Base-by-base conservation (phyloP, 1,140 invertebrate species). In the Onthophagus taurus region DNA sequence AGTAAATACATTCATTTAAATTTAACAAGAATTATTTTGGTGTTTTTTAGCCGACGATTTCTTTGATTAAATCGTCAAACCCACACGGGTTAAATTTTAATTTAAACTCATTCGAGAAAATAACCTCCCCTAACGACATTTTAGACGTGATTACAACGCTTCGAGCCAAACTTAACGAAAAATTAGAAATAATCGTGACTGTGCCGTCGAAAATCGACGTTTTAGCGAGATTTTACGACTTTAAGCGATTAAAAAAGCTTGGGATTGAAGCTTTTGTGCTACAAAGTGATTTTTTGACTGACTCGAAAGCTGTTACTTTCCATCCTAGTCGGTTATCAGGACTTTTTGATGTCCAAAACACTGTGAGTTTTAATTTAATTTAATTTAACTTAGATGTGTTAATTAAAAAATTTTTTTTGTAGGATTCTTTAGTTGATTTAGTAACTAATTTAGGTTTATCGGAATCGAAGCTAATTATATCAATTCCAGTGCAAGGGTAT, bases 361-460 rank as follows among this genome's bases (percentile, higher is more conserved):
- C 81, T 39, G 80, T 81, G 65, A 76, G 72, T 55, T 17, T 34
- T 34, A 9, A 2, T 21, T 37, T 7, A 26, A 26, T 26, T 7
- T 26, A 7, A 7, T 26, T n/a, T 26, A 26, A 26, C 24, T n/a
- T 26, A n/a, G 7, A 26, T 26, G 7, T 26, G n/a, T 26, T 7
- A 26, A 7, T 26, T 26, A 7, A 7, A 26, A 26, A 26, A 26
- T 41, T 31, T 51, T 42, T 30, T 18, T 57, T 64, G 3, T 59
- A 83, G 80, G 84, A 88, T 60, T 85, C 81, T 17, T 65, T 86
- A 18, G 74, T 87, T 20, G 84, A 88, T 62, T 67, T 88, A 30
- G 72, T 82, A 1, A 72, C 70, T 6, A 80, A 81, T 16, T 67
- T 86, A 21, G 83, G 83, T 31, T 78, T 76, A 2, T 76, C 78